Conservation (phyloP, 1,140 invertebrate species). For the Drosophila grimshawi region DNA sequence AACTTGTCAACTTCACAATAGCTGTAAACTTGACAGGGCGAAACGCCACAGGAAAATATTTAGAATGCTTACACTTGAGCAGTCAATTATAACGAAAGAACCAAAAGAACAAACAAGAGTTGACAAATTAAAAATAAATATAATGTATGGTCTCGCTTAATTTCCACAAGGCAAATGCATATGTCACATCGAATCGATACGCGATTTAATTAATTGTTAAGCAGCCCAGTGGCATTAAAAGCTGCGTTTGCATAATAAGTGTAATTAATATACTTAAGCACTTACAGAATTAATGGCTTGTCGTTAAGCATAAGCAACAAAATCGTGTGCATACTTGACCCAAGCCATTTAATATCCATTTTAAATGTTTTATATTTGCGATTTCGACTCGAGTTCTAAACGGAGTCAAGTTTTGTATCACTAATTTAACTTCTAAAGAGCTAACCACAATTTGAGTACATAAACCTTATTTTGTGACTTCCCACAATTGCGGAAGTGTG, state of each 20-base stretch:
- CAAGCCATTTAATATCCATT: conserved; percentile 41
- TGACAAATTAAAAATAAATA: neutral
- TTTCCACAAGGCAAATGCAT: conserved; percentile 6
- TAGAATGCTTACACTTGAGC: neutral
- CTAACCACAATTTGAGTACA: conserved; percentile 14
- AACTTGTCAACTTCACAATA: conserved; percentile 63
- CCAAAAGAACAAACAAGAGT: neutral
- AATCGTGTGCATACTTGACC: conserved; percentile 70
- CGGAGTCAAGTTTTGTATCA: conserved; percentile 1
- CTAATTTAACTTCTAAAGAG: conserved; percentile 3
- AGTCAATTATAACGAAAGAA: neutral
- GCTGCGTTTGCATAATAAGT: conserved; percentile 43
- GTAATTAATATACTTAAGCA: conserved; percentile 68
- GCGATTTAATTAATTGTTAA: conserved; percentile 53
- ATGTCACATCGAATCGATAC: conserved; percentile 45
- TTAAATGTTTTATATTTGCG: conserved; percentile 18
- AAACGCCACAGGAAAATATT: neutral
- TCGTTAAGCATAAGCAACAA: conserved; percentile 51
- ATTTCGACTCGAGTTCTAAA: conserved; percentile 24
- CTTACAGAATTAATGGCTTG: conserved; percentile 55
- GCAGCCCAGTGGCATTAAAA: conserved; percentile 61
- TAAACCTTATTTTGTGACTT: conserved; percentile 30
- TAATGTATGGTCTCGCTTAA: neutral
- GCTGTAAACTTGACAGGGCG: conserved; percentile 28
- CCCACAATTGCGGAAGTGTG: conserved; percentile 48